These are phyloP conservation scores for Paralichthys olivaceus DNA, from an alignment of 2,113 vertebrate genomes.

Conservation along the genomic window DNA sequence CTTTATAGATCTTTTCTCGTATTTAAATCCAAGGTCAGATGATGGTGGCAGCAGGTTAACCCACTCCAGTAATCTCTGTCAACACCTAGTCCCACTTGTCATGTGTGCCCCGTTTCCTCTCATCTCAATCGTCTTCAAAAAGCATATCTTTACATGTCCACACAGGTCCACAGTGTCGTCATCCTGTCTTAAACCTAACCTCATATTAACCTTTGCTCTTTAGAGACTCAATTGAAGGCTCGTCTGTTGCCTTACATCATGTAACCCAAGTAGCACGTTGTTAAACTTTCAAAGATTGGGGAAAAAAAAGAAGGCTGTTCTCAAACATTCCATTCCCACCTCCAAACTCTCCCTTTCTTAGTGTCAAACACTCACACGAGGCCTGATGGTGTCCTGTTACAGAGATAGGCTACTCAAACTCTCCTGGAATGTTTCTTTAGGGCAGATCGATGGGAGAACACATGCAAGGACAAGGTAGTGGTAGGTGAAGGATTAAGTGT, in stretches of 20 bases:
- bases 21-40: too few species aligned
- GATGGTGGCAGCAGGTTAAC: slow-evolving; percentile 4
- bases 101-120: not conserved
- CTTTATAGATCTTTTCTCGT: too few species aligned
- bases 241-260: slow-evolving; percentile 33
- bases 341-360: slow-evolving; percentile 52
- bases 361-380: slow-evolving; percentile 24
- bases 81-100: not conserved
- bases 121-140: not conserved
- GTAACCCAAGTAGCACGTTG: slow-evolving; percentile 41
- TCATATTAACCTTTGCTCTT: not conserved
- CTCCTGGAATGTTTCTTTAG: slow-evolving; percentile 77
- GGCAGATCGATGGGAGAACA: slow-evolving; percentile 44
- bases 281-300: slow-evolving; percentile 28
- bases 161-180: not conserved
- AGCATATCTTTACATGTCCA: not conserved
- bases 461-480: slow-evolving; percentile 69
- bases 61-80: not conserved
- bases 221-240: slow-evolving; percentile 14
- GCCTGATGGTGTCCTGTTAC: slow-evolving; percentile 64
- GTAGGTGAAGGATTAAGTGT: slow-evolving; percentile 59
- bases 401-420: slow-evolving; percentile 43
- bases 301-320: not conserved
- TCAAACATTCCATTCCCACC: slow-evolving; percentile 31
- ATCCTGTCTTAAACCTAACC: not conserved